These are phyloP conservation scores for Sminthurinus signatus DNA, from an alignment of 1,140 invertebrate genomes.

Conservation along the genomic window DNA sequence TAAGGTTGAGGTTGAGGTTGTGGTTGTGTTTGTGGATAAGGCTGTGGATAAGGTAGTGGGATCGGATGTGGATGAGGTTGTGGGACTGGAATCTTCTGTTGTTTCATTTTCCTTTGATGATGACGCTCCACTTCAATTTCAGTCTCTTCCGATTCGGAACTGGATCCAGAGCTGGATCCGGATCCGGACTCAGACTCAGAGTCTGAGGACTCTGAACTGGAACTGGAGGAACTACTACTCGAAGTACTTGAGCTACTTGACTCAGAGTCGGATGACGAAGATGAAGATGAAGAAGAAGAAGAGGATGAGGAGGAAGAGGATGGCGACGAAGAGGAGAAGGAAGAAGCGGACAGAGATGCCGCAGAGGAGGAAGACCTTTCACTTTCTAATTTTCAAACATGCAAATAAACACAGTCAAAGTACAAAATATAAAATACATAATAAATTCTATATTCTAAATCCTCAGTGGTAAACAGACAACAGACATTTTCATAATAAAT, in stretches of 20 bases:
- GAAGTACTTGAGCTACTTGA: background rate
- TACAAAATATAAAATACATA: too few relatives aligned
- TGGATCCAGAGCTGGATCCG: too few relatives aligned
- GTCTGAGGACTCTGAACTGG: background rate
- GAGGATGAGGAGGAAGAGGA: slow-evolving; percentile 6
- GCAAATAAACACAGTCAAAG: background rate
- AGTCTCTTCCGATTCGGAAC: background rate
- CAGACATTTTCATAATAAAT: too few relatives aligned
- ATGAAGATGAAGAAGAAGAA: background rate
- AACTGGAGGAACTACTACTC: background rate
- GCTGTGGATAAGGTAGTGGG: too few relatives aligned
- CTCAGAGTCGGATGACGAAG: background rate
- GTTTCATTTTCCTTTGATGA: too few relatives aligned
- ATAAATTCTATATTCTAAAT: too few relatives aligned
- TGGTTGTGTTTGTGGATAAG: too few relatives aligned
- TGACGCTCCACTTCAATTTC: background rate
- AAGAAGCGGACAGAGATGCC: background rate
- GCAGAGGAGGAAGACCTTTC: background rate
- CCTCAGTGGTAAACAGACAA: too few relatives aligned
- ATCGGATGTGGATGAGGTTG: background rate
- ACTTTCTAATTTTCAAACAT: background rate
- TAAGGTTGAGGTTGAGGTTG: too few relatives aligned
- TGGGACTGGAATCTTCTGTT: too few relatives aligned
- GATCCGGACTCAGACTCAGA: background rate
- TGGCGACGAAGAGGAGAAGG: too few relatives aligned